Conservation (phyloP, 1,140 invertebrate genomes). For the Hetaerina americana region DNA sequence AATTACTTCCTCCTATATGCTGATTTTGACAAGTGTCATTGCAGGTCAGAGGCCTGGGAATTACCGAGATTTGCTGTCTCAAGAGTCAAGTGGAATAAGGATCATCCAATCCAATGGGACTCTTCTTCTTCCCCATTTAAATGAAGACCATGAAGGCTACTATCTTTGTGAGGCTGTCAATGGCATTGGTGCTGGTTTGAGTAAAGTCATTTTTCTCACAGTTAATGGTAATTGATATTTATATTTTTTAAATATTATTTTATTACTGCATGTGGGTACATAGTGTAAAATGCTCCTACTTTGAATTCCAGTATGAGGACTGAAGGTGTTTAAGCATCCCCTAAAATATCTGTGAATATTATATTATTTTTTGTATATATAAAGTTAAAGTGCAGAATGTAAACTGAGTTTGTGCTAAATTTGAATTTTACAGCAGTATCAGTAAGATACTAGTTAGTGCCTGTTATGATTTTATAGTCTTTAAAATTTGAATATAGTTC, state of each 20-base stretch:
- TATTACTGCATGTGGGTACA: neutral
- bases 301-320: no score
- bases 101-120: conserved; percentile 10
- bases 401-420: no score
- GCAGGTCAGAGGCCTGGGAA: neutral
- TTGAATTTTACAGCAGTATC: no score
- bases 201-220: conserved; percentile 36
- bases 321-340: no score
- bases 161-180: conserved; percentile 44
- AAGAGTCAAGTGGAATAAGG: neutral
- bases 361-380: no score
- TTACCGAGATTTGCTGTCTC: neutral
- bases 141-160: conserved; percentile 32
- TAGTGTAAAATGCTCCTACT: no score
- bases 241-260: neutral
- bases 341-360: no score
- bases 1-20: neutral
- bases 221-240: conserved; percentile 34
- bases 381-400: no score
- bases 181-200: conserved; percentile 36
- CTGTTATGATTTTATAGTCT: no score
- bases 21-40: neutral
- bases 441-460: no score
- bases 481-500: no score
- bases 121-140: conserved; percentile 23